Conservation (phyloP, 2,888 invertebrate species). For the Eulithis prunata region DNA sequence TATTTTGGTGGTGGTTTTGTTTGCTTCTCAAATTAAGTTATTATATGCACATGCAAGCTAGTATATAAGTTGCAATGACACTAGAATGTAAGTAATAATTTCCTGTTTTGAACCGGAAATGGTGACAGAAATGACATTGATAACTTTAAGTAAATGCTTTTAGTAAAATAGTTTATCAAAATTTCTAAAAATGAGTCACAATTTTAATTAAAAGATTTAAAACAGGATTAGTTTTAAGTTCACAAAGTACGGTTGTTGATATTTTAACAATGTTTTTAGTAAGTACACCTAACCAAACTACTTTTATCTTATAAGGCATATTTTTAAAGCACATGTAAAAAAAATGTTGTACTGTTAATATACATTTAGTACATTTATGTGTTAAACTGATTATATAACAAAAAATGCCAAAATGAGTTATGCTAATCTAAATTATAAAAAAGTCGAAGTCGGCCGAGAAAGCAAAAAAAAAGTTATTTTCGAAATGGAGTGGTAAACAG, state of each 20-base stretch:
- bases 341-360: too few species aligned
- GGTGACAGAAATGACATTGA: neutral
- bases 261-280: constrained; percentile 2
- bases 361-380: too few species aligned
- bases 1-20: neutral
- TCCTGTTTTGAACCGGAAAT: constrained; percentile 31
- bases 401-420: too few species aligned
- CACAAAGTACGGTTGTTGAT: constrained; percentile 16
- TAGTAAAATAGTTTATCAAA: neutral
- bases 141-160: neutral
- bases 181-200: neutral
- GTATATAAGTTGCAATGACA: constrained; percentile 41
- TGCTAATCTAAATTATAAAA: too few species aligned
- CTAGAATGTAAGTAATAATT: constrained; percentile 39
- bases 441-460: too few species aligned
- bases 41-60: constrained; percentile 26
- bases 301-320: neutral
- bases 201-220: neutral
- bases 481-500: too few species aligned
- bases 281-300: constrained; percentile 8
- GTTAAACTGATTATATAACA: too few species aligned
- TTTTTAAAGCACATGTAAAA: neutral
- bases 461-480: too few species aligned
- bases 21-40: constrained; percentile 9
- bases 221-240: constrained; percentile 6